Base-by-base conservation (phyloP, 1,140 invertebrate species). In the Arctopsyche grandis region DNA sequence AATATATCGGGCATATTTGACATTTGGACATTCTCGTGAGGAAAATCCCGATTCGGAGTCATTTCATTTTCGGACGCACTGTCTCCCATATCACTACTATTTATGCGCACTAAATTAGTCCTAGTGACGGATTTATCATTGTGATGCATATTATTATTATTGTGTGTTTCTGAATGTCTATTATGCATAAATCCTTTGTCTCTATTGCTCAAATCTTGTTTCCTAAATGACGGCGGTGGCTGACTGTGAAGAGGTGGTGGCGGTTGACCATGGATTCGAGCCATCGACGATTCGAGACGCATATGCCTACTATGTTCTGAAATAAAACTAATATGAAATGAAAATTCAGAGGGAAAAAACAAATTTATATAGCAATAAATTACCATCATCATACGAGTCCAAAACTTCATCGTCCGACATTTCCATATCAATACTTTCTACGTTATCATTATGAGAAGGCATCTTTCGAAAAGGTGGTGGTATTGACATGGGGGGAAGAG, bases 371-470 rank as follows among this genome's bases (percentile, higher is more conserved):
- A 48, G 38, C n/a, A 70, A 7, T 73, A 16, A 73, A 75, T 76
- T 79, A 82, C 79, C 81, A 74, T 82, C 81, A 63, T 80, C 79
- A 16, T 79, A 69, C 0, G 70, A 71, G 26, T 78, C 70, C 69
- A 77, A 69, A 38, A 21, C 5, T 74, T 89, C 88, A 44, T 89
- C 88, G 60, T 89, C 88, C 0, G 88, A 89, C 7, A 89, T 79
- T 29, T 89, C 88, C 88, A 89, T 89, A 60, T 89, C 88, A 19
- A 89, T 87, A 74, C 87, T 89, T 81, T 89, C 88, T 5, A 88
- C 87, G n/a, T 88, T 88, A 63, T 89, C 88, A 0, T 83, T 81
- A 0, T 86, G 85, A 0, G 77, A 73, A 9, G 83, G 83, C 22
- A 85, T 78, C 14, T 19, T 19, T 38, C 48, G 9, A n/a, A 24